Percentiles rank a stretch among this genome's conserved stretches.
These are phyloP conservation scores for Taphrorychus bicolor DNA, from an alignment of 2,888 invertebrate species.

Conservation along the genomic window DNA sequence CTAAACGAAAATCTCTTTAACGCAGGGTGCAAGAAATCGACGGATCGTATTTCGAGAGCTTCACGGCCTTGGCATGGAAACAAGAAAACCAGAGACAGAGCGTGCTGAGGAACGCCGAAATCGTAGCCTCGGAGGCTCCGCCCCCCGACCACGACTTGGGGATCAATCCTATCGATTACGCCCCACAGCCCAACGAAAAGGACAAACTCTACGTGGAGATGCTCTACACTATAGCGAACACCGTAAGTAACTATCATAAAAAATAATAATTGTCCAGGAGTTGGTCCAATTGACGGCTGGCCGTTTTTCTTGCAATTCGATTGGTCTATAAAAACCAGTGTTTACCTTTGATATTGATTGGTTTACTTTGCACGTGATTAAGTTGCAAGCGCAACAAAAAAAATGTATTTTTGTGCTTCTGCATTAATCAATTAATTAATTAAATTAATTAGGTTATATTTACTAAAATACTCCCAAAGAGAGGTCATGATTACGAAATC, in stretches of 20 bases:
- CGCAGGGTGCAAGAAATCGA: conserved; percentile 92
- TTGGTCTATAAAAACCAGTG: no score
- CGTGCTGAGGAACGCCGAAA: conserved; percentile 75
- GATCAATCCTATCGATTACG: conserved; percentile 57
- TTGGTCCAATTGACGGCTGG: no score
- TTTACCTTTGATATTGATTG: no score
- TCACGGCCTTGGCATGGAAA: conserved; percentile 91
- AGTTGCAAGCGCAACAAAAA: no score
- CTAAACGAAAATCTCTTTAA: not conserved
- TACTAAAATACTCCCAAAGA: no score
- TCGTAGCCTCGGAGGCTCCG: conserved; percentile 68
- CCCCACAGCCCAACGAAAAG: conserved; percentile 60
- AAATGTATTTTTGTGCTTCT: no score
- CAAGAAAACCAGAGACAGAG: conserved; percentile 87
- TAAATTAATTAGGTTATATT: no score
- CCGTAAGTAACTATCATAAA: conserved; percentile 68
- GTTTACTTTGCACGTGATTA: no score
- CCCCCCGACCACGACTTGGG: conserved; percentile 56
- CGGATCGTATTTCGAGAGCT: conserved; percentile 93
- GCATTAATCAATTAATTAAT: no score
- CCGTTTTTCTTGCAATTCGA: no score
- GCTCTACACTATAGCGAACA: conserved; percentile 94
- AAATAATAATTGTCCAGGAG: no score
- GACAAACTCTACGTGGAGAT: conserved; percentile 89
- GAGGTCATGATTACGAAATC: no score